A percentile compares a stretch with the other conserved stretches of the same genome.
Conservation (phyloP, 2,797 vertebrate genomes). For the Schizothorax lantsangensis region DNA sequence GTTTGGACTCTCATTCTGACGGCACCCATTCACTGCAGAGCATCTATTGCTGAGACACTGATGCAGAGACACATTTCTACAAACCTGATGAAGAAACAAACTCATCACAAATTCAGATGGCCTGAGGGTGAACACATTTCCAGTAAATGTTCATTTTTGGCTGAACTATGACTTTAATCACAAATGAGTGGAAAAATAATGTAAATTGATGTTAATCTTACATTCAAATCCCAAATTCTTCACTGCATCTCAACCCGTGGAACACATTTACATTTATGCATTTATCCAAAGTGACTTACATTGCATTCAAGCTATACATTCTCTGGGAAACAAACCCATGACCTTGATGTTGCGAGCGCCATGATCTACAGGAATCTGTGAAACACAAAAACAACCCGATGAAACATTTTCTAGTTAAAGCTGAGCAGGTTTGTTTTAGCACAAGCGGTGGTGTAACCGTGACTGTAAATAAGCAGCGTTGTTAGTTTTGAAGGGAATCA, state of each 20-base stretch:
- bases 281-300: not conserved
- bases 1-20: too few species aligned
- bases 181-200: not conserved
- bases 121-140: too few species aligned
- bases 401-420: not conserved
- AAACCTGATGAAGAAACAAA: too few species aligned
- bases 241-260: not conserved
- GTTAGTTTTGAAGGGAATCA: conserved; percentile 30
- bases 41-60: too few species aligned
- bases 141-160: too few species aligned
- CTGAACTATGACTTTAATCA: not conserved
- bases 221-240: not conserved
- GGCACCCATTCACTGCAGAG: too few species aligned
- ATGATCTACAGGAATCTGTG: not conserved
- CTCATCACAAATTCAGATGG: too few species aligned
- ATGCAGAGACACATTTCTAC: too few species aligned
- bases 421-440: not conserved
- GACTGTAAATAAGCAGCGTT: conserved; percentile 59
- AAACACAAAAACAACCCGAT: not conserved
- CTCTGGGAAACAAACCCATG: not conserved
- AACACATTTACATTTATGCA: too few species aligned
- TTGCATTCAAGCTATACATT: not conserved
- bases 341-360: not conserved
- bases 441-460: not conserved
- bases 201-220: too few species aligned